Conservation (phyloP, 2,113 vertebrate genomes). For the Puffinus mauretanicus region DNA sequence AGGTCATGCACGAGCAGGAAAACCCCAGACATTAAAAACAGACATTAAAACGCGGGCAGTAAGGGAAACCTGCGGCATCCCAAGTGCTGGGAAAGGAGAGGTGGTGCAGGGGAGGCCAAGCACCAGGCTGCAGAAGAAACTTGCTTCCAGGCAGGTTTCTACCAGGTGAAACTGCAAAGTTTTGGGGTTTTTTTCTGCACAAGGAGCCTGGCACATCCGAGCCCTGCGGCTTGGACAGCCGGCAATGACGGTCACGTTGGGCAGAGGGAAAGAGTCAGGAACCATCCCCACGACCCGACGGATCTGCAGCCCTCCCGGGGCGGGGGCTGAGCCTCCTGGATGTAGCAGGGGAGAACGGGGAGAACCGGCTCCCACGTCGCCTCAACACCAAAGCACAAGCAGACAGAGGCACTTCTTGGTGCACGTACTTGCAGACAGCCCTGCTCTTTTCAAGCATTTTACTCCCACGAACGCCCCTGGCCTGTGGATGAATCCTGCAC, state of each 20-base stretch:
- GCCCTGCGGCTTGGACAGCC: rapidly evolving
- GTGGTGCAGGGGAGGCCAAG: neutral
- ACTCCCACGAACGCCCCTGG: neutral
- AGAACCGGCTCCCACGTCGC: neutral
- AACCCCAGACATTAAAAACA: neutral
- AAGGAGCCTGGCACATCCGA: neutral
- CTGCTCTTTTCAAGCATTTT: neutral
- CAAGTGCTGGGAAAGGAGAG: neutral
- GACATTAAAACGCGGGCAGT: rapidly evolving
- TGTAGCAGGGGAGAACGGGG: neutral
- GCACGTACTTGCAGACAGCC: rapidly evolving
- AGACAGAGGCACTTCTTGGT: neutral
- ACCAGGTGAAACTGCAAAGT: neutral
- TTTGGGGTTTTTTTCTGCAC: neutral
- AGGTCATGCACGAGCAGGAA: neutral
- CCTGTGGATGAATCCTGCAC: neutral
- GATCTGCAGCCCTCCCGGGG: neutral
- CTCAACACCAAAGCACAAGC: neutral
- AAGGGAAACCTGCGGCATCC: neutral
- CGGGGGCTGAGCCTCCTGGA: neutral
- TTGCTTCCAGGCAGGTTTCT: neutral
- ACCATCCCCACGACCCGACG: rapidly evolving
- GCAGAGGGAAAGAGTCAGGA: neutral
- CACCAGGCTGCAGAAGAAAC: neutral
- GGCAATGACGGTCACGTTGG: rapidly evolving